A percentile compares a stretch with the other conserved stretches of the same genome.
Conservation (phyloP, 2,113 vertebrate species). For the Todiramphus saurophagus region DNA sequence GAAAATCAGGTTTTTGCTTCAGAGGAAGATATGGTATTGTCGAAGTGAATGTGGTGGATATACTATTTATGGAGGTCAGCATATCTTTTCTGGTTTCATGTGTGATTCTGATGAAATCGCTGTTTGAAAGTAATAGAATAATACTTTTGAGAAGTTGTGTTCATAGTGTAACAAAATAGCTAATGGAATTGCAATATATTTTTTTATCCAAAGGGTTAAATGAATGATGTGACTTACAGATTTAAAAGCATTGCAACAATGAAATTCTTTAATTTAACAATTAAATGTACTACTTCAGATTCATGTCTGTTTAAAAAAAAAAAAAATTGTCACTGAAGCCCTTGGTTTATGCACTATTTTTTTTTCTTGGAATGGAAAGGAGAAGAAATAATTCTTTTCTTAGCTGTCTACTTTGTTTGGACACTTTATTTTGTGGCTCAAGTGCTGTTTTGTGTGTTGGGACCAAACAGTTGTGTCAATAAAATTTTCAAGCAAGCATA, state of each 20-base stretch:
- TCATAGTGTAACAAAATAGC: slow-evolving; percentile 54
- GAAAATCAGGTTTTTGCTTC: slow-evolving; percentile 29
- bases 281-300: slow-evolving; percentile 60
- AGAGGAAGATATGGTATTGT: not conserved
- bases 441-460: slow-evolving; percentile 87
- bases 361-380: slow-evolving; percentile 56
- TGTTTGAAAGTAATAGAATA: slow-evolving; percentile 49
- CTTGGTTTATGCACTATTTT: slow-evolving; percentile 59
- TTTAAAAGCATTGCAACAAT: slow-evolving; percentile 63
- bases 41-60: not conserved
- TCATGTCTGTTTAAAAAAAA: slow-evolving; percentile 55
- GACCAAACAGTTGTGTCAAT: slow-evolving; percentile 93
- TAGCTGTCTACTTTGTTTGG: slow-evolving; percentile 74
- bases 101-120: slow-evolving; percentile 50
- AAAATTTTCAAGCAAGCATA: slow-evolving; percentile 93
- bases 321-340: slow-evolving; percentile 55
- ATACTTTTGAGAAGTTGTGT: slow-evolving; percentile 48
- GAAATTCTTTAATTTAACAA: slow-evolving; percentile 70
- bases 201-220: slow-evolving; percentile 75
- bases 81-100: slow-evolving; percentile 19
- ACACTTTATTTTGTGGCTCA: slow-evolving; percentile 77
- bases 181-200: slow-evolving; percentile 65
- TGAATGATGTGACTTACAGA: slow-evolving; percentile 72
- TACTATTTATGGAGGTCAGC: slow-evolving; percentile 17
- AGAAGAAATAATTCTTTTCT: slow-evolving; percentile 59